These are phyloP conservation scores for Oncopodura yosiiana DNA, from an alignment of 1,140 invertebrate species.

Conservation along the genomic window DNA sequence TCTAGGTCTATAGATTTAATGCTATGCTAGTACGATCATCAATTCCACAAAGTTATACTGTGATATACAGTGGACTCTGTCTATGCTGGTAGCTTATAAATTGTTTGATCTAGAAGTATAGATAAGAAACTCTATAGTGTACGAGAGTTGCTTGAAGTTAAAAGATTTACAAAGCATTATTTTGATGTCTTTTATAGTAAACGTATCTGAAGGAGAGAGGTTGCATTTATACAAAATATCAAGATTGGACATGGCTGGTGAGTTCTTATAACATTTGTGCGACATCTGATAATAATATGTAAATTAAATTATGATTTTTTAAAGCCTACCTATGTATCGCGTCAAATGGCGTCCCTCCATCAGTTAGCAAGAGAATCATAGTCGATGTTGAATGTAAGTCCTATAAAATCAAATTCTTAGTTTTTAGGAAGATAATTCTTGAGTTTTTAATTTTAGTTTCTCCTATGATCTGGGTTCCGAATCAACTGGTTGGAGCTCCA, in stretches of 20 bases:
- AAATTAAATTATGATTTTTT: not conserved
- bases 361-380: slow-evolving; percentile 74
- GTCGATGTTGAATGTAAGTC: slow-evolving; percentile 82
- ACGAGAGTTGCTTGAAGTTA: too few species aligned
- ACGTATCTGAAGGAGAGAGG: slow-evolving; percentile 65
- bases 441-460: slow-evolving; percentile 56
- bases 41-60: too few species aligned
- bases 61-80: too few species aligned
- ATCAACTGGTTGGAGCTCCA: slow-evolving; percentile 80
- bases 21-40: too few species aligned
- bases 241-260: slow-evolving; percentile 64
- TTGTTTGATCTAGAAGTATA: too few species aligned
- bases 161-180: too few species aligned
- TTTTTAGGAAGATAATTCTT: not conserved
- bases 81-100: too few species aligned
- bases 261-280: too few species aligned
- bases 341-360: slow-evolving; percentile 72
- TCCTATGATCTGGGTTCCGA: slow-evolving; percentile 83
- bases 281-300: slow-evolving; percentile 17
- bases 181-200: slow-evolving; percentile 56
- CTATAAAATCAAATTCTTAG: slow-evolving; percentile 3
- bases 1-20: too few species aligned
- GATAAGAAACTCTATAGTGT: too few species aligned
- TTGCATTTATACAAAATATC: slow-evolving; percentile 72
- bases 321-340: slow-evolving; percentile 74